phyloP scores from a whole-genome alignment of 2,797 vertebrate species.

The Aulostomus chinensis region DNA sequence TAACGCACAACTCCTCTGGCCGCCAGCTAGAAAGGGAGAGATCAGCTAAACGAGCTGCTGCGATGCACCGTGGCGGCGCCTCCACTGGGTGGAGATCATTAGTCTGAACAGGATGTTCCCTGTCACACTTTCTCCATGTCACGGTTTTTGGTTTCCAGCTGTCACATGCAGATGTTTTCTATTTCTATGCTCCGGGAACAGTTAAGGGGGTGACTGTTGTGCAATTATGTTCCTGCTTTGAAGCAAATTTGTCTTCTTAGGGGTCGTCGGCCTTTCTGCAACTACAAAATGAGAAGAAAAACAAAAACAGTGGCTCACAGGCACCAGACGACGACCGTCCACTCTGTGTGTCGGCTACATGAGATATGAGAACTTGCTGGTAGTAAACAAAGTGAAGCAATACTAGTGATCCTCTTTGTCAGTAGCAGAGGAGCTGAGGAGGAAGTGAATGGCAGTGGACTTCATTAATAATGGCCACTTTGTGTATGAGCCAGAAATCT shows the following conservation, averaged over 20 bases:
- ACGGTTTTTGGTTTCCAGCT: slow-evolving; percentile 23
- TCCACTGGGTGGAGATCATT: slow-evolving; percentile 61
- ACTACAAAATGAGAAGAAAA: no score
- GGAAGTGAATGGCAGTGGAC: slow-evolving; percentile 35
- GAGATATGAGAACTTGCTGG: slow-evolving; percentile 1
- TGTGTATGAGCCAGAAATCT: slow-evolving; percentile 69
- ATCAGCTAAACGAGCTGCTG: slow-evolving; percentile 12
- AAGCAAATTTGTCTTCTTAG: no score
- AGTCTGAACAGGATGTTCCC: slow-evolving; percentile 21
- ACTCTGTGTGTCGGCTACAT: not conserved
- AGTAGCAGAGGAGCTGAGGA: slow-evolving; percentile 21
- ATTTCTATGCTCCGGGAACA: slow-evolving; percentile 18
- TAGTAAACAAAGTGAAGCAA: slow-evolving; percentile 8
- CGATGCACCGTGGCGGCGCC: not conserved
- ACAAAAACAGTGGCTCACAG: no score
- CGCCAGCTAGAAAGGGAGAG: slow-evolving; percentile 12
- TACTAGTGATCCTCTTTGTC: slow-evolving; percentile 17
- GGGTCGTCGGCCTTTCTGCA: no score
- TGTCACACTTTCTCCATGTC: not conserved
- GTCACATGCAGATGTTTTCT: slow-evolving; percentile 23
- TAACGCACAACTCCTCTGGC: not conserved
- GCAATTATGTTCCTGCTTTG: no score
- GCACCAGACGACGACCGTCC: no score
- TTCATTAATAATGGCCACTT: slow-evolving; percentile 65
- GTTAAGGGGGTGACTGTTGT: not conserved